These are phyloP conservation scores for Phrynocephalus versicolor DNA, from an alignment of 2,113 vertebrate genomes.

Conservation along the genomic window DNA sequence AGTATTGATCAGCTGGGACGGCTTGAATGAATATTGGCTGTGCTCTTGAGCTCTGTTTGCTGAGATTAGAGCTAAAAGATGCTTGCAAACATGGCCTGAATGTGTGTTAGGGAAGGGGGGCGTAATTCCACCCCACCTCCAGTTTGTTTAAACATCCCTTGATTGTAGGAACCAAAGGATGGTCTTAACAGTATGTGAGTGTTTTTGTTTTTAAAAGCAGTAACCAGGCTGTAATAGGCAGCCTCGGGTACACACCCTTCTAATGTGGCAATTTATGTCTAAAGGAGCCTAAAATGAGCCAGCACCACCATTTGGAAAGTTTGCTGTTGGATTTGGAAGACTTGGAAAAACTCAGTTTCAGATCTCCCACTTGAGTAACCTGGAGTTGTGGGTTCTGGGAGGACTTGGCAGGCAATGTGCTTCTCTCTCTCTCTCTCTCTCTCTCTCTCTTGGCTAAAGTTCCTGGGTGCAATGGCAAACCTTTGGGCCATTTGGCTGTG, in stretches of 20 bases:
- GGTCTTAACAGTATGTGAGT: too few relatives aligned
- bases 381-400: too few relatives aligned
- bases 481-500: too few relatives aligned
- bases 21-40: neutral
- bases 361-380: too few relatives aligned
- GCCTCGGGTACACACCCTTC: neutral
- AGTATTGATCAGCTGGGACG: neutral
- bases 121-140: neutral
- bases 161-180: neutral
- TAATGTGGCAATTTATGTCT: neutral
- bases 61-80: neutral
- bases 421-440: too few relatives aligned
- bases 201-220: neutral
- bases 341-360: neutral
- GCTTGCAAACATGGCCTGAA: neutral
- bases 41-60: neutral
- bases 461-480: too few relatives aligned
- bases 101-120: neutral
- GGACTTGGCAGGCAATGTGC: too few relatives aligned
- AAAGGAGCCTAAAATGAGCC: neutral
- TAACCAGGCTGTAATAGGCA: neutral
- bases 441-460: too few relatives aligned
- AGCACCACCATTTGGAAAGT: neutral
- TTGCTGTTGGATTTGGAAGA: neutral
- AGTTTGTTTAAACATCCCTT: neutral